phyloP scores from a whole-genome alignment of 2,113 vertebrate species.

The Clupea harengus region DNA sequence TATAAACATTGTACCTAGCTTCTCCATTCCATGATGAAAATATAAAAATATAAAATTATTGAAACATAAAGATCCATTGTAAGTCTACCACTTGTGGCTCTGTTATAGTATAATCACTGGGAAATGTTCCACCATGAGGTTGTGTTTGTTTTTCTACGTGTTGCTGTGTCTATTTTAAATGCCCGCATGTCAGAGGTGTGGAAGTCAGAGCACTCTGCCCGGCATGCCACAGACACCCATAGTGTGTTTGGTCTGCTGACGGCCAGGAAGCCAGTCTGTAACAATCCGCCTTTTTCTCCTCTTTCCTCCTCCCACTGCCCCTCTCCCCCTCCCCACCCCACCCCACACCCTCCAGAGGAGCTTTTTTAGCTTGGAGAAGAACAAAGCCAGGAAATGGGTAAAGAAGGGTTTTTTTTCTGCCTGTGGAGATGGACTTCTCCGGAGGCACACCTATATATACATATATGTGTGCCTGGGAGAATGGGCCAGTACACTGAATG shows the following conservation, averaged over 20 bases:
- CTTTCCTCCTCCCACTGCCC: neutral
- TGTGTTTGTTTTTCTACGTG: neutral
- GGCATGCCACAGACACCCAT: slow-evolving; percentile 24
- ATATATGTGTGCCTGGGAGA: neutral
- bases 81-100: neutral
- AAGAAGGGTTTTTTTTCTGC: slow-evolving; percentile 44
- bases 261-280: neutral
- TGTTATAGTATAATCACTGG: neutral
- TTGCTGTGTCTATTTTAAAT: neutral
- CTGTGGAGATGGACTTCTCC: slow-evolving; percentile 24
- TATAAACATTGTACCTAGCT: neutral
- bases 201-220: neutral
- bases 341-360: slow-evolving; percentile 64
- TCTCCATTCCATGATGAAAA: neutral
- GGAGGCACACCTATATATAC: slow-evolving; percentile 51
- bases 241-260: neutral
- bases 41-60: neutral
- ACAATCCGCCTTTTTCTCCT: neutral
- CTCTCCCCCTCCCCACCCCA: slow-evolving; percentile 46
- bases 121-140: neutral
- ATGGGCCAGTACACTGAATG: slow-evolving; percentile 63
- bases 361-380: slow-evolving; percentile 71
- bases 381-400: slow-evolving; percentile 82
- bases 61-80: neutral
- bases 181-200: neutral